phyloP scores from a whole-genome alignment of 2,113 vertebrate species.

The Chelonoidis abingdonii region DNA sequence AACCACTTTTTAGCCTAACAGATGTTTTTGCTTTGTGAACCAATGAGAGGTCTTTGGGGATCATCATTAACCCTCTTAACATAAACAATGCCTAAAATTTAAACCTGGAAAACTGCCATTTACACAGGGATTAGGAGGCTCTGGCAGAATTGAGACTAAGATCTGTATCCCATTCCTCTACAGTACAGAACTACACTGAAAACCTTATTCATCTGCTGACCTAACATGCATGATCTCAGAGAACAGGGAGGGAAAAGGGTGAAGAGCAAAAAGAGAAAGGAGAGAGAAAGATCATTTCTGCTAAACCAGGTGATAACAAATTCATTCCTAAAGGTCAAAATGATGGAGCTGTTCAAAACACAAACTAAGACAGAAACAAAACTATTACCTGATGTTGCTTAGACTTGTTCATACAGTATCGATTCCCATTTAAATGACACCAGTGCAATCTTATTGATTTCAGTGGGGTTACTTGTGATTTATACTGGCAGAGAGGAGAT shows the following conservation, averaged over 20 bases:
- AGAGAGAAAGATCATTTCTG: slow-evolving; percentile 15
- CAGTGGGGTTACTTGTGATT: background rate
- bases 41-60: slow-evolving; percentile 42
- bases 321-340: slow-evolving; percentile 1
- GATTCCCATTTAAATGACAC: background rate
- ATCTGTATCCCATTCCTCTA: background rate
- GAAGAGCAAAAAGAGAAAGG: background rate
- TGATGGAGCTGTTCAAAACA: background rate
- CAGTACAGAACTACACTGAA: background rate
- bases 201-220: background rate
- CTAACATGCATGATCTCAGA: background rate
- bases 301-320: background rate
- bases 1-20: slow-evolving; percentile 71
- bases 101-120: slow-evolving; percentile 52
- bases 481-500: background rate
- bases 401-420: background rate
- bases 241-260: background rate
- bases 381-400: background rate
- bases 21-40: slow-evolving; percentile 62
- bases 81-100: slow-evolving; percentile 59
- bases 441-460: background rate
- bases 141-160: slow-evolving; percentile 31
- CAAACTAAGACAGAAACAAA: background rate
- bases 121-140: slow-evolving; percentile 54
- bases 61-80: slow-evolving; percentile 68